Conservation (phyloP, 2,888 invertebrate genomes). For the Selenia dentaria region DNA sequence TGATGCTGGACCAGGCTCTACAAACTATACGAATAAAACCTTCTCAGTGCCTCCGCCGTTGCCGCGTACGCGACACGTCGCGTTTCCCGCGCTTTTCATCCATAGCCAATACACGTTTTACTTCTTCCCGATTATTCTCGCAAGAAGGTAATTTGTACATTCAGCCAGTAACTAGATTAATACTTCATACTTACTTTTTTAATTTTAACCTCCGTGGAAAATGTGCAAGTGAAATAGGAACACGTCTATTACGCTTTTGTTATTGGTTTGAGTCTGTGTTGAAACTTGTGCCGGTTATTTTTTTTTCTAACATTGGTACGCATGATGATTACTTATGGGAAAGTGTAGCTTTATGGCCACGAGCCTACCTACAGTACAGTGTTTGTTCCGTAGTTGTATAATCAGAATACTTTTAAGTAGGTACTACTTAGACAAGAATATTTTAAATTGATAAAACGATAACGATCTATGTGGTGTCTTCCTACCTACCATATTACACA, state of each 20-base stretch:
- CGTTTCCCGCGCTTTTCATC: constrained; percentile 56
- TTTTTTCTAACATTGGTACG: constrained; percentile 25
- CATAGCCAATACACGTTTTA: constrained; percentile 49
- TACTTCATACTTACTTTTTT: not conserved
- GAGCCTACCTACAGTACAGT: not conserved
- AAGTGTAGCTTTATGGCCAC: not conserved
- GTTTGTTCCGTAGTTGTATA: not conserved
- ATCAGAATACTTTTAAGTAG: no score
- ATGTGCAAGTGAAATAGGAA: constrained; percentile 31
- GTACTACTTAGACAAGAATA: no score
- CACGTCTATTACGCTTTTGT: constrained; percentile 44
- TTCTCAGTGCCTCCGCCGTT: constrained; percentile 53
- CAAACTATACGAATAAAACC: constrained; percentile 13
- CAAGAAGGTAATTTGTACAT: constrained; percentile 55
- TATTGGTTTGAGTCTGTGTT: constrained; percentile 49
- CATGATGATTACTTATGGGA: constrained; percentile 14
- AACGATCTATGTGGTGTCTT: no score
- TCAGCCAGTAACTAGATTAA: constrained; percentile 32
- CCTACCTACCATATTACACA: no score
- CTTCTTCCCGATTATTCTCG: constrained; percentile 57
- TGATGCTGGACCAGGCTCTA: not conserved
- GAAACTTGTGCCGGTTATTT: constrained; percentile 36
- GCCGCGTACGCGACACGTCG: constrained; percentile 56
- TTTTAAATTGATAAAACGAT: no score
- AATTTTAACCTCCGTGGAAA: not conserved